Conservation (phyloP, 2,797 vertebrate genomes). For the Mionectes olivaceus region DNA sequence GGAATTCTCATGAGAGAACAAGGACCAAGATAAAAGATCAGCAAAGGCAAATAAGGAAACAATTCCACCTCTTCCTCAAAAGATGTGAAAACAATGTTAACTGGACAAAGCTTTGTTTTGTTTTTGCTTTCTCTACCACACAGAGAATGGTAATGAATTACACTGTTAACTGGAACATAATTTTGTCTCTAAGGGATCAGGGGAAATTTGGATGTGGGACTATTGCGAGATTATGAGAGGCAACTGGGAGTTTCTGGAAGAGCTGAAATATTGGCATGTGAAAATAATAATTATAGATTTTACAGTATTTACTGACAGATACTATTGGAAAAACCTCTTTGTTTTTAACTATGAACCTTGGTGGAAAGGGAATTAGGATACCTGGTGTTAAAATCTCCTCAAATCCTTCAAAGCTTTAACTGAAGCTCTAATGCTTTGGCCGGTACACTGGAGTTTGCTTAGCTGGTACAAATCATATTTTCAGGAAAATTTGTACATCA, state of each 20-base stretch:
- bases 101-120: slow-evolving; percentile 34
- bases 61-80: slow-evolving; percentile 26
- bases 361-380: slow-evolving; percentile 62
- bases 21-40: slow-evolving; percentile 43
- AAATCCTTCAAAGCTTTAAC: slow-evolving; percentile 51
- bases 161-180: slow-evolving; percentile 71
- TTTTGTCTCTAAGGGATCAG: slow-evolving; percentile 64
- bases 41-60: slow-evolving; percentile 46
- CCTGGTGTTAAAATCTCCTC: slow-evolving; percentile 59
- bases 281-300: slow-evolving; percentile 75
- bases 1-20: not conserved
- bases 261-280: slow-evolving; percentile 51
- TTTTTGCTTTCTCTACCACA: slow-evolving; percentile 58
- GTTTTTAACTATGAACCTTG: slow-evolving; percentile 41
- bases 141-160: slow-evolving; percentile 71
- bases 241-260: slow-evolving; percentile 63
- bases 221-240: slow-evolving; percentile 67
- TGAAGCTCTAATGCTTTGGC: slow-evolving; percentile 33
- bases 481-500: slow-evolving; percentile 22
- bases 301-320: slow-evolving; percentile 66
- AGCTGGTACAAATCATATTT: slow-evolving; percentile 50
- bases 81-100: slow-evolving; percentile 56
- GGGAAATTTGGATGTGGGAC: slow-evolving; percentile 72
- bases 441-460: slow-evolving; percentile 14
- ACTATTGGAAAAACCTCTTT: not conserved